phyloP scores from a whole-genome alignment of 2,113 vertebrate genomes.

The Leptosomus discolor region DNA sequence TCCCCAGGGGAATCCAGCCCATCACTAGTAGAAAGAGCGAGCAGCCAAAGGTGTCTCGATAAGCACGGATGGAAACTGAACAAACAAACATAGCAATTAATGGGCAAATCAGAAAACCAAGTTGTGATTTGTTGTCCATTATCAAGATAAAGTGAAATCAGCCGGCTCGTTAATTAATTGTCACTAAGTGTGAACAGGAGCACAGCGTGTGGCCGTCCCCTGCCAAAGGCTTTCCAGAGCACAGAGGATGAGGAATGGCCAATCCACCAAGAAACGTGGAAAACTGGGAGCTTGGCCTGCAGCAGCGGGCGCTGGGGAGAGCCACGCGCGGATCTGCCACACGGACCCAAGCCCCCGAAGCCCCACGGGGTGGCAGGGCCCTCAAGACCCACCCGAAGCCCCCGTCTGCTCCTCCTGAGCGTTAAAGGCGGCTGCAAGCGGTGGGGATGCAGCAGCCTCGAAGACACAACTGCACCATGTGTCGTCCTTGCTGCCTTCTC shows the following conservation, averaged over 20 bases:
- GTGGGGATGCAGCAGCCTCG: not conserved
- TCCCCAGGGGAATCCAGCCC: not conserved
- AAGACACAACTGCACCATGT: rapidly evolving
- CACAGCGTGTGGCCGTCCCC: not conserved
- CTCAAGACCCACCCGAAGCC: too few relatives aligned
- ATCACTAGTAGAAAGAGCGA: rapidly evolving
- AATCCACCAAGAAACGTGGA: rapidly evolving
- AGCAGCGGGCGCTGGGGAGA: not conserved
- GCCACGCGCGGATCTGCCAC: rapidly evolving
- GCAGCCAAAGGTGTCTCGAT: not conserved
- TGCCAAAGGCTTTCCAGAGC: not conserved
- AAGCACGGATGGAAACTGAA: not conserved
- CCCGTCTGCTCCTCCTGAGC: not conserved
- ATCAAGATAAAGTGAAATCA: not conserved
- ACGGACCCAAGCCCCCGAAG: not conserved
- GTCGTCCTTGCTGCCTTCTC: not conserved
- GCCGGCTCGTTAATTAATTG: not conserved
- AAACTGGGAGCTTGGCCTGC: not conserved
- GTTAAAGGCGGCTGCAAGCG: too few relatives aligned
- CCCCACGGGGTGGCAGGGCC: rapidly evolving
- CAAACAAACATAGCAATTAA: not conserved
- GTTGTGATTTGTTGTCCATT: not conserved
- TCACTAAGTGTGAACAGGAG: not conserved
- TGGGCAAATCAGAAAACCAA: not conserved
- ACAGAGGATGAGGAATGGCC: not conserved